phyloP scores from a whole-genome alignment of 1,140 invertebrate species.

The Danaus plexippus region DNA sequence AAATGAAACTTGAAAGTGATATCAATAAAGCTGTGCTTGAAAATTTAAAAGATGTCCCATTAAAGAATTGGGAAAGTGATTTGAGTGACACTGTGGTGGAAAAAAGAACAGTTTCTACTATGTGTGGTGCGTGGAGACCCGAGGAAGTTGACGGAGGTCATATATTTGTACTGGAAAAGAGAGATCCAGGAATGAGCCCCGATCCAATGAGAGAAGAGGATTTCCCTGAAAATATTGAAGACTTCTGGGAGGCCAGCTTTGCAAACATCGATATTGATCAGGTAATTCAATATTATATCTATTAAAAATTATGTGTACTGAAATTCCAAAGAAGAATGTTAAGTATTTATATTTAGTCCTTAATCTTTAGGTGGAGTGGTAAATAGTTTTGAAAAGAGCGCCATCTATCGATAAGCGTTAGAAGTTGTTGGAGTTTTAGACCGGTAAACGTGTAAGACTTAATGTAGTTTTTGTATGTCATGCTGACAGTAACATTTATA shows the following conservation, averaged over 20 bases:
- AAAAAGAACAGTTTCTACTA: constrained; percentile 59
- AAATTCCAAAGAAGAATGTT: too few species aligned
- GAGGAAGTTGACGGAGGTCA: constrained; percentile 65
- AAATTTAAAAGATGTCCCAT: too few species aligned
- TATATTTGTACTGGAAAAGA: constrained; percentile 56
- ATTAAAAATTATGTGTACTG: neutral
- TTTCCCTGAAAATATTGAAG: constrained; percentile 62
- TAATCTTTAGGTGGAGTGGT: neutral
- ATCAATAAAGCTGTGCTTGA: constrained; percentile 3
- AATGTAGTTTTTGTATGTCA: too few species aligned
- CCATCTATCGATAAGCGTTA: neutral
- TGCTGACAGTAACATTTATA: too few species aligned
- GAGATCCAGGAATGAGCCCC: constrained; percentile 52
- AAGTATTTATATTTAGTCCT: too few species aligned
- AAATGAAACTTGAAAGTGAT: constrained; percentile 35
- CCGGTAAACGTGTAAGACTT: too few species aligned
- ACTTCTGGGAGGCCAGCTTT: constrained; percentile 59
- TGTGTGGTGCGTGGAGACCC: constrained; percentile 68
- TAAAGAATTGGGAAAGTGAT: constrained; percentile 2
- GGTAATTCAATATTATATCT: constrained; percentile 25
- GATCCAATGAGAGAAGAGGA: constrained; percentile 51
- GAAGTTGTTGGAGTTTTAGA: too few species aligned
- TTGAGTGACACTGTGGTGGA: constrained; percentile 2
- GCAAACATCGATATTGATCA: constrained; percentile 38
- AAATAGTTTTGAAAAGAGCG: neutral